Percentiles rank a stretch among this genome's conserved stretches.
Evolutionary conservation across 2,113 vertebrate genomes (phyloP).

Genomic region (Hyperopisus bebe): DNA sequence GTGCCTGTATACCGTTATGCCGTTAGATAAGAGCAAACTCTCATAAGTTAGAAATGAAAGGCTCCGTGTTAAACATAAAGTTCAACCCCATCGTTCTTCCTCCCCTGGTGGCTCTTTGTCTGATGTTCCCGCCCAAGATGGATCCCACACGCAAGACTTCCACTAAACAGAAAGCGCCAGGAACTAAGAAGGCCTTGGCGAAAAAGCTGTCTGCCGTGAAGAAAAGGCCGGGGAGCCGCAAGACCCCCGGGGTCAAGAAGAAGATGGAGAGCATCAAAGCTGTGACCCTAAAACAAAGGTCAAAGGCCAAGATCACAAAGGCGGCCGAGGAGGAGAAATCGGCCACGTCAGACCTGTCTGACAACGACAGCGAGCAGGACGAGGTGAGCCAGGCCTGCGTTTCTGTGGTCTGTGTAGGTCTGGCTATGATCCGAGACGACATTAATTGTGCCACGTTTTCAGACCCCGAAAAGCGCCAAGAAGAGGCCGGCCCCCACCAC

Average conservation of each 20-base stretch:
- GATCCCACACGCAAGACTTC: background rate
- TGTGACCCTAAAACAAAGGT: conserved; percentile 38
- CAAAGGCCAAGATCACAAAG: conserved; percentile 35
- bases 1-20: background rate
- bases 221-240: conserved; percentile 22
- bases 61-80: background rate
- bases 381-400: conserved; percentile 33
- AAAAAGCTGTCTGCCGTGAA: background rate
- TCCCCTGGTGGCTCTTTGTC: background rate
- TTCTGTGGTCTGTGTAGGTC: background rate
- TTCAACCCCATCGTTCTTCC: background rate
- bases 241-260: conserved; percentile 19
- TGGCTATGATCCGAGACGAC: background rate
- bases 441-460: conserved; percentile 54
- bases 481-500: conserved; percentile 49
- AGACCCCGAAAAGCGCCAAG: conserved; percentile 65
- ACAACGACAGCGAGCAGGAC: conserved; percentile 34
- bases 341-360: conserved; percentile 35
- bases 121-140: background rate
- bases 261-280: conserved; percentile 21
- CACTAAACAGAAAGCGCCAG: background rate
- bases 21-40: background rate
- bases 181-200: background rate
- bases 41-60: background rate
- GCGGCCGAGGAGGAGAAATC: conserved; percentile 33